Conservation (phyloP, 1,140 invertebrate species). For the Hylaeus volcanicus region DNA sequence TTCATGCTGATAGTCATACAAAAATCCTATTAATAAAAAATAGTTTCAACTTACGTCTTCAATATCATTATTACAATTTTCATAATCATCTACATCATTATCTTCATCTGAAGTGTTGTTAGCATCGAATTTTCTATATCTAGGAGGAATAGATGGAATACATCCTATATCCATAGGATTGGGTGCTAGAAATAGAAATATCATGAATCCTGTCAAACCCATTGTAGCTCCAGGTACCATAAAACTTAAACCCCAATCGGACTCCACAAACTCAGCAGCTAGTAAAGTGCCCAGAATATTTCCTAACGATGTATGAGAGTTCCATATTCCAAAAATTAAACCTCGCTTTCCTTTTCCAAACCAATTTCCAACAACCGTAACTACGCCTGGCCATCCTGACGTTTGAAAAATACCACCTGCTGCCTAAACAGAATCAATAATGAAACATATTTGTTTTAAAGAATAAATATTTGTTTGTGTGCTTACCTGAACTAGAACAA, state of each 20-base stretch:
- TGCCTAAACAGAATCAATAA: slow-evolving; percentile 80
- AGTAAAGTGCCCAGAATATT: slow-evolving; percentile 94
- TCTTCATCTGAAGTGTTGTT: slow-evolving; percentile 73
- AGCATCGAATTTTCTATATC: slow-evolving; percentile 71
- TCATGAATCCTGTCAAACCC: slow-evolving; percentile 86
- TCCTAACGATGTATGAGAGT: slow-evolving; percentile 97
- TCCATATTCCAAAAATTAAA: slow-evolving; percentile 97
- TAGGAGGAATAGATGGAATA: slow-evolving; percentile 74
- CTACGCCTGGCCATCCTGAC: slow-evolving; percentile 96
- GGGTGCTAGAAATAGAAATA: slow-evolving; percentile 93
- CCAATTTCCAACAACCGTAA: slow-evolving; percentile 97
- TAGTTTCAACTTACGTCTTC: slow-evolving; percentile 72
- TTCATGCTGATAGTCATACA: slow-evolving; percentile 17
- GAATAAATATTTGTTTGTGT: background rate
- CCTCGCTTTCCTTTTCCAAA: slow-evolving; percentile 95
- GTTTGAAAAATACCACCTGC: slow-evolving; percentile 93
- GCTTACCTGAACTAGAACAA: slow-evolving; percentile 91
- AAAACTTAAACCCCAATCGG: slow-evolving; percentile 95
- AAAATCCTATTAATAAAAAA: background rate
- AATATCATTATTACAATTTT: slow-evolving; percentile 52
- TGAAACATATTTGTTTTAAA: background rate
- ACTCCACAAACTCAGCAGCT: slow-evolving; percentile 91
- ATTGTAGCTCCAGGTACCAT: slow-evolving; percentile 95
- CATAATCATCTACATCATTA: slow-evolving; percentile 56
- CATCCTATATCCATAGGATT: slow-evolving; percentile 89